These are phyloP conservation scores for Hippopotamyrus pictus DNA, from an alignment of 2,797 vertebrate species.

Conservation along the genomic window DNA sequence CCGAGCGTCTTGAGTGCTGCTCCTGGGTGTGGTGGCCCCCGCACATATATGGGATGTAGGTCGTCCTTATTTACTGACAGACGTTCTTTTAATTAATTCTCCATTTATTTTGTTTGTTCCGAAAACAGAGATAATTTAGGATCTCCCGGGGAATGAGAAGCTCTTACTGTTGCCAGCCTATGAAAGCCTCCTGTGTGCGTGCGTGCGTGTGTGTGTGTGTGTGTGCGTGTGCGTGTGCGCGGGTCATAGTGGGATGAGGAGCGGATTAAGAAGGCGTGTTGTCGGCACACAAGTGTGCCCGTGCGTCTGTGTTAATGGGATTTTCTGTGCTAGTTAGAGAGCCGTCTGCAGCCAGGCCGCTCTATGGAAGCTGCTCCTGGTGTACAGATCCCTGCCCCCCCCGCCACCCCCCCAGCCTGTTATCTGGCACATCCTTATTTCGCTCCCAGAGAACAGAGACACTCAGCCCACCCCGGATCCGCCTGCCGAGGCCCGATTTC, in stretches of 20 bases:
- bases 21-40: not conserved
- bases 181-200: not conserved
- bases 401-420: not conserved
- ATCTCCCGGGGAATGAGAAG: constrained; percentile 14
- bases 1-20: not conserved
- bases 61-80: constrained; percentile 1
- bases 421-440: constrained; percentile 17
- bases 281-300: constrained; percentile 15
- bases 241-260: constrained; percentile 24
- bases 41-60: constrained; percentile 34
- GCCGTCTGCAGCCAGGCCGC: constrained; percentile 20
- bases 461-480: constrained; percentile 38
- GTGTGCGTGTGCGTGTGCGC: not conserved
- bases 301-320: constrained; percentile 30
- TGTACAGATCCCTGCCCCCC: not conserved
- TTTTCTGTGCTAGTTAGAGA: constrained; percentile 33
- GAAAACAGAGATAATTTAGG: not conserved
- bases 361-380: constrained; percentile 17
- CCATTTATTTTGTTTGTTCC: not conserved
- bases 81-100: not conserved
- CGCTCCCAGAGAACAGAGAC: constrained; percentile 27
- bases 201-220: not conserved
- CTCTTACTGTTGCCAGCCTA: not conserved
- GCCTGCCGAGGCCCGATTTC: constrained; percentile 46
- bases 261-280: constrained; percentile 36